Percentiles rank a stretch among this genome's conserved stretches.
These are phyloP conservation scores for Hypomecis atomaria DNA, from an alignment of 2,888 invertebrate genomes.

Conservation along the genomic window DNA sequence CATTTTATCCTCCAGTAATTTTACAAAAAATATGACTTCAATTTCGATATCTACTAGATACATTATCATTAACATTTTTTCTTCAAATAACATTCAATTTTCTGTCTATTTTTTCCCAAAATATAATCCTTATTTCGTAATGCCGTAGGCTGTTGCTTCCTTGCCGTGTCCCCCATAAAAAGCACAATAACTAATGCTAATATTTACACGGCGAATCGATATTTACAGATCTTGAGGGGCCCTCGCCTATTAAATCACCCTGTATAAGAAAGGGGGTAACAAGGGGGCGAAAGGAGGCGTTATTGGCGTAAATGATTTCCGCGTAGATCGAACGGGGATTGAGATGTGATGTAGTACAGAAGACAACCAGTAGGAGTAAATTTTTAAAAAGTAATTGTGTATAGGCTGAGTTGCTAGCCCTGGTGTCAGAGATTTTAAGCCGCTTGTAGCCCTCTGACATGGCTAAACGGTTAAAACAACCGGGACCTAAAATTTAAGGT, in stretches of 20 bases:
- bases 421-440: too few species aligned
- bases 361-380: conserved; percentile 7
- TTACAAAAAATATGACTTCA: too few species aligned
- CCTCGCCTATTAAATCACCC: conserved; percentile 63
- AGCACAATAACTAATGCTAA: conserved; percentile 55
- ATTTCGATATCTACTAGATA: too few species aligned
- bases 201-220: conserved; percentile 69
- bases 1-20: too few species aligned
- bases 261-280: conserved; percentile 39
- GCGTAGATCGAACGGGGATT: conserved; percentile 58
- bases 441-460: too few species aligned
- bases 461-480: too few species aligned
- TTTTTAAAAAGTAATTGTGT: too few species aligned
- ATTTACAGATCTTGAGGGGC: conserved; percentile 61
- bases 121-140: not conserved
- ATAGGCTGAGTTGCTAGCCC: too few species aligned
- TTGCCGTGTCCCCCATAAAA: conserved; percentile 34
- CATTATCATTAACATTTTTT: too few species aligned
- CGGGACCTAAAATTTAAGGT: too few species aligned
- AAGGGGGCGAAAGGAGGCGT: conserved; percentile 45
- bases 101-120: not conserved
- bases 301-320: conserved; percentile 77
- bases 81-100: too few species aligned
- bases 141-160: not conserved
- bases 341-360: conserved; percentile 49